phyloP scores from a whole-genome alignment of 1,140 invertebrate species.

The Doryteuthis pealeii region DNA sequence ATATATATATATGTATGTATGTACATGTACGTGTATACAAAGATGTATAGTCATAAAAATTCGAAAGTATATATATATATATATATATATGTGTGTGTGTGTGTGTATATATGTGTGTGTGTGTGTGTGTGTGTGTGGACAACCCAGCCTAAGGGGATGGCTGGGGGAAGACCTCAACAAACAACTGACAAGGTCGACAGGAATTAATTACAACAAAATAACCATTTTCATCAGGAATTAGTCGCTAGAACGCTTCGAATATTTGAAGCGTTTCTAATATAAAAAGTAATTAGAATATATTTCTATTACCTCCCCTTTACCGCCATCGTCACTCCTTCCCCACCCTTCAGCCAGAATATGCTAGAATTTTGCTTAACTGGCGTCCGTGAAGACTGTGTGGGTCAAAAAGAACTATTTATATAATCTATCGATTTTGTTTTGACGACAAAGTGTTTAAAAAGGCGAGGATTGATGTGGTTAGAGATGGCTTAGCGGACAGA shows the following conservation, averaged over 20 bases:
- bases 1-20: background rate
- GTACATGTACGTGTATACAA: background rate
- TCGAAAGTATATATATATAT: background rate
- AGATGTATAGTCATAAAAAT: background rate
- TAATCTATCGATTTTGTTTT: too few relatives aligned
- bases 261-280: constrained; percentile 5
- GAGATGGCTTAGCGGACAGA: too few relatives aligned
- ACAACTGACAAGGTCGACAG: background rate
- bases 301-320: background rate
- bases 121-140: background rate
- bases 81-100: background rate
- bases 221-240: background rate
- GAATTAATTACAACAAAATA: constrained; percentile 8
- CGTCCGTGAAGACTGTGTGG: too few relatives aligned
- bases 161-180: background rate
- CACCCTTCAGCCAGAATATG: too few relatives aligned
- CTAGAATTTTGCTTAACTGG: too few relatives aligned
- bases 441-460: too few relatives aligned
- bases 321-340: too few relatives aligned
- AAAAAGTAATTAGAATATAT: constrained; percentile 5
- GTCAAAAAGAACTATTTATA: too few relatives aligned
- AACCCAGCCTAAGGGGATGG: background rate
- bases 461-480: too few relatives aligned
- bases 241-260: background rate
- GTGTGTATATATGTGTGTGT: background rate